Evolutionary conservation across 2,797 vertebrate genomes (phyloP).

Genomic region (Clarias fuscus): DNA sequence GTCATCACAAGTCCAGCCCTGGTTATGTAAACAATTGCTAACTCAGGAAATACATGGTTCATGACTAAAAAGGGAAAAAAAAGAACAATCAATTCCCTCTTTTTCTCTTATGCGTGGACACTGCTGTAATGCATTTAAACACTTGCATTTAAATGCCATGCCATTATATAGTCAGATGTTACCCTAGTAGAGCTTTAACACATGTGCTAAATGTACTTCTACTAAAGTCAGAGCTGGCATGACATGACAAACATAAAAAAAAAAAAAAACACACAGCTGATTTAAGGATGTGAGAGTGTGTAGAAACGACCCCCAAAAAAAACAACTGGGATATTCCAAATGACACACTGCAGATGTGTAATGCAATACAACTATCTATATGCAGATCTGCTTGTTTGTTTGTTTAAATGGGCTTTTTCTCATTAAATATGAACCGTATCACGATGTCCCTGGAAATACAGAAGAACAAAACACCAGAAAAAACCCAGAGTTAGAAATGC

Average conservation of each 20-base stretch:
- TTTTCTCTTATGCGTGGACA: conserved; percentile 43
- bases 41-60: conserved; percentile 51
- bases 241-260: neutral
- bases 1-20: conserved; percentile 22
- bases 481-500: neutral
- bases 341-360: neutral
- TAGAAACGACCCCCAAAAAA: neutral
- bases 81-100: conserved; percentile 60
- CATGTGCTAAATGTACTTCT: neutral
- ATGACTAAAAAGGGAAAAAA: conserved; percentile 33
- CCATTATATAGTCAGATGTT: neutral
- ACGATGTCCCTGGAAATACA: neutral
- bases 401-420: too few relatives aligned
- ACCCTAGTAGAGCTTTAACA: conserved; percentile 29
- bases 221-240: conserved; percentile 36
- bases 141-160: conserved; percentile 45
- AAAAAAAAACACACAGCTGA: conserved; percentile 23
- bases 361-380: neutral
- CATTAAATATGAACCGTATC: neutral
- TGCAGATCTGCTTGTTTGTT: neutral
- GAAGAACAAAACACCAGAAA: neutral
- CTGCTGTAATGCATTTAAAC: conserved; percentile 37
- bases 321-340: neutral
- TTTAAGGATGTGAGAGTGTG: neutral
- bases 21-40: conserved; percentile 24